A percentile compares a stretch with the other conserved stretches of the same genome.
phyloP scores from a whole-genome alignment of 2,888 invertebrate species.

The Oligia strigilis region DNA sequence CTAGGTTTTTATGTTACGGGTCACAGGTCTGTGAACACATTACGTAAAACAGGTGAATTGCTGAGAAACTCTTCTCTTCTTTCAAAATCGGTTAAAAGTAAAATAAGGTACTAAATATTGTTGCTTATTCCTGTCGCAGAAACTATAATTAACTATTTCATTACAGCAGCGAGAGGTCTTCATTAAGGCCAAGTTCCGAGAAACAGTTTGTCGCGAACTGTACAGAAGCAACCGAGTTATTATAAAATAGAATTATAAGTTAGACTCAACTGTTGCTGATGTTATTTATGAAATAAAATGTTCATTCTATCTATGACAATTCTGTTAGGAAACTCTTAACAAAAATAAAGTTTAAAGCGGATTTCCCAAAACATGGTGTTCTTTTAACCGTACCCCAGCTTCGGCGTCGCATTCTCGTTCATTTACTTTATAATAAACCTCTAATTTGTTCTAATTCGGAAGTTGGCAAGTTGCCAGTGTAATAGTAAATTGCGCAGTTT shows the following conservation, averaged over 20 bases:
- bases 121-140: slow-evolving; percentile 51
- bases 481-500: slow-evolving; percentile 50
- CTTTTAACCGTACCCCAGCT: slow-evolving; percentile 25
- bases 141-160: slow-evolving; percentile 69
- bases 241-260: slow-evolving; percentile 71
- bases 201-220: slow-evolving; percentile 70
- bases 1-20: background rate
- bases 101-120: slow-evolving; percentile 41
- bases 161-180: slow-evolving; percentile 63
- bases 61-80: background rate
- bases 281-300: slow-evolving; percentile 51
- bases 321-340: background rate
- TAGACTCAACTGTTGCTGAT: slow-evolving; percentile 56
- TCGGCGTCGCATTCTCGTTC: slow-evolving; percentile 23
- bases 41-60: background rate
- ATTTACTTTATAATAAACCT: slow-evolving; percentile 44
- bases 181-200: slow-evolving; percentile 65
- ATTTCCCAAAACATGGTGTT: slow-evolving; percentile 33
- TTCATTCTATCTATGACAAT: slow-evolving; percentile 27
- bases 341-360: background rate
- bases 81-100: slow-evolving; percentile 9
- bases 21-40: background rate
- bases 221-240: slow-evolving; percentile 67
- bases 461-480: slow-evolving; percentile 54
- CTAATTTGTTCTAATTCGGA: slow-evolving; percentile 50